Conservation (phyloP, 2,888 invertebrate genomes). For the Quadroppia sp. region DNA sequence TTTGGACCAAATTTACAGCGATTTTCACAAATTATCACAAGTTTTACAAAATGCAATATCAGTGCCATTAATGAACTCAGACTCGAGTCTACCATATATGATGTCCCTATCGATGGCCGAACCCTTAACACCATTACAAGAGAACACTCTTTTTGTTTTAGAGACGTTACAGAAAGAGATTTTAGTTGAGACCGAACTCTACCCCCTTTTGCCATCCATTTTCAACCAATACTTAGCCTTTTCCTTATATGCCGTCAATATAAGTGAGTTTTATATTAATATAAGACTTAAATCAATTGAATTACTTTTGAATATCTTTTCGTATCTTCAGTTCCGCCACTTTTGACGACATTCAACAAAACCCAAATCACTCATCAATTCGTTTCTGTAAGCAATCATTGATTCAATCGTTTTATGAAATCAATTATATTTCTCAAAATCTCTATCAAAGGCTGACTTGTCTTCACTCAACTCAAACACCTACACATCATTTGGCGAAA, state of each 20-base stretch:
- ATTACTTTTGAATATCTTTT: not conserved
- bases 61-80: conserved; percentile 63
- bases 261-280: conserved; percentile 30
- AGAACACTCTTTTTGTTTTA: conserved; percentile 77
- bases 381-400: conserved; percentile 4
- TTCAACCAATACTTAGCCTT: conserved; percentile 64
- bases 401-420: too few relatives aligned
- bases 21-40: conserved; percentile 72
- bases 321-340: conserved; percentile 36
- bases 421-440: too few relatives aligned
- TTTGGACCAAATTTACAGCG: conserved; percentile 51
- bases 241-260: conserved; percentile 61
- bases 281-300: not conserved
- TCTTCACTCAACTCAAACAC: conserved; percentile 60
- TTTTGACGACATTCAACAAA: conserved; percentile 18
- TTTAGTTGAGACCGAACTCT: conserved; percentile 53
- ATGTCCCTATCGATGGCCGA: conserved; percentile 39
- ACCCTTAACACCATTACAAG: conserved; percentile 70
- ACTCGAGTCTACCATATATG: conserved; percentile 14
- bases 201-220: conserved; percentile 64
- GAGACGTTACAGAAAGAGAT: conserved; percentile 74
- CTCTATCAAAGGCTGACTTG: conserved; percentile 6
- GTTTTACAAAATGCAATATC: conserved; percentile 72
- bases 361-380: conserved; percentile 37
- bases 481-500: conserved; percentile 80